Percentiles rank a stretch among this genome's conserved stretches.
These are phyloP conservation scores for Ridgeia piscesae DNA, from an alignment of 1,140 invertebrate genomes.

Conservation along the genomic window DNA sequence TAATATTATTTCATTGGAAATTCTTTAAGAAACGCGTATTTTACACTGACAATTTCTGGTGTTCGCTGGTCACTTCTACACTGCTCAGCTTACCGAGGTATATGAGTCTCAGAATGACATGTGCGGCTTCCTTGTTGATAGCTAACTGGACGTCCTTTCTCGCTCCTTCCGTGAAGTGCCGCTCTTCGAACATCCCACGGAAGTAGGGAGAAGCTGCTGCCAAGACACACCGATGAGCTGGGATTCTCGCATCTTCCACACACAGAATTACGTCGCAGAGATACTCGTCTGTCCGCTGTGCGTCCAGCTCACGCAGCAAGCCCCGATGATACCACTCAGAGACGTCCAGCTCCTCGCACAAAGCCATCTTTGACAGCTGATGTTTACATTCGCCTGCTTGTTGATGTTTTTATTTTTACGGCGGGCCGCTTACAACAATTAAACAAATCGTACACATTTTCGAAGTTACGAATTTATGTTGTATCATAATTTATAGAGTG, in stretches of 20 bases:
- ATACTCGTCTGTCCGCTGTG: constrained; percentile 3
- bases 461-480: neutral
- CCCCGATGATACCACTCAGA: neutral
- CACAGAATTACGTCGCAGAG: constrained; percentile 67
- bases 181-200: constrained; percentile 56
- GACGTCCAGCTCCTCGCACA: neutral
- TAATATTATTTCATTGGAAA: too few relatives aligned
- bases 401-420: neutral
- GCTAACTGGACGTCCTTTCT: constrained; percentile 41
- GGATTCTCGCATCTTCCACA: constrained; percentile 60
- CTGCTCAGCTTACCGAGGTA: neutral
- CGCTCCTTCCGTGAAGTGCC: constrained; percentile 46
- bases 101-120: neutral
- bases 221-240: constrained; percentile 67
- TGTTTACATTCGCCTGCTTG: neutral
- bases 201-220: constrained; percentile 57
- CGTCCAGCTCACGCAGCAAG: constrained; percentile 9
- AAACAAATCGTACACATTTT: neutral
- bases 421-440: neutral
- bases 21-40: too few relatives aligned
- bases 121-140: neutral
- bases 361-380: neutral
- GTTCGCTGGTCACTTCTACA: neutral
- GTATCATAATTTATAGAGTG: neutral
- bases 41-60: too few relatives aligned